A percentile compares a stretch with the other conserved stretches of the same genome.
Evolutionary conservation across 1,140 invertebrate species (phyloP).

Genomic region (Leptinotarsa undecemlineata): DNA sequence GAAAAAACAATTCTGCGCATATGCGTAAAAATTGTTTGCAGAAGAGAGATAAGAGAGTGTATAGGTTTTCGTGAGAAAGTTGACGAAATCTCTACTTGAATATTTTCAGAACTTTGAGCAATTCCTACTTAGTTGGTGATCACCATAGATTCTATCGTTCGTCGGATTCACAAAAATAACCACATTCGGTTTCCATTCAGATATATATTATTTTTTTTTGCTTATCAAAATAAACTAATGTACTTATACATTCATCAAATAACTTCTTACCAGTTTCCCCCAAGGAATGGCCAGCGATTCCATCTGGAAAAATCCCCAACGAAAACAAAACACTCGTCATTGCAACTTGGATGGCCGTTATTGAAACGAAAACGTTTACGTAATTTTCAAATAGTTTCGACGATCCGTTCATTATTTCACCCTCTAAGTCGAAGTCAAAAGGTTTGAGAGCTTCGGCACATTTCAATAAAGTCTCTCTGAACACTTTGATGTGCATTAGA

Average conservation of each 20-base stretch:
- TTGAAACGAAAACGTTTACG: conserved; percentile 84
- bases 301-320: conserved; percentile 81
- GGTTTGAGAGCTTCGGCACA: conserved; percentile 74
- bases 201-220: no score
- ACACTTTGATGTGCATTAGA: conserved; percentile 78
- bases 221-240: no score
- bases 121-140: no score
- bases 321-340: conserved; percentile 78
- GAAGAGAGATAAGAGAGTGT: no score
- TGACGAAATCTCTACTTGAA: no score
- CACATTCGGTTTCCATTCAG: no score
- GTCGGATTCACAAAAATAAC: no score
- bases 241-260: not conserved
- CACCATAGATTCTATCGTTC: no score
- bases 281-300: conserved; percentile 92
- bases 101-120: no score
- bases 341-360: conserved; percentile 90
- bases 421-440: conserved; percentile 76
- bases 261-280: conserved; percentile 67
- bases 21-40: no score
- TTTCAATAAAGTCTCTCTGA: conserved; percentile 74
- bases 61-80: no score
- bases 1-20: no score
- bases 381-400: conserved; percentile 78
- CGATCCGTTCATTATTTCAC: conserved; percentile 74